phyloP scores from a whole-genome alignment of 2,888 invertebrate species.

The Drosophila diplacantha region DNA sequence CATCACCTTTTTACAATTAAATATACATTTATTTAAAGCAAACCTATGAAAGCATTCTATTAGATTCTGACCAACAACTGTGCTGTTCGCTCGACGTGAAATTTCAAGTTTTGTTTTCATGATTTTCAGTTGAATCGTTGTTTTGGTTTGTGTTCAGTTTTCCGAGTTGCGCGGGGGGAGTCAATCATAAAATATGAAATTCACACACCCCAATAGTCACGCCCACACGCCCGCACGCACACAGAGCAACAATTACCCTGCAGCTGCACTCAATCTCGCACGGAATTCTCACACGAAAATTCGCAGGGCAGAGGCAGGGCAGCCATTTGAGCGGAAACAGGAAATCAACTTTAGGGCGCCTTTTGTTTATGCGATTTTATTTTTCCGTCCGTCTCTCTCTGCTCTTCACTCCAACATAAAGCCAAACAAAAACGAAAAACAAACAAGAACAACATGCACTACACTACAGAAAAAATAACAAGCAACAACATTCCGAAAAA shows the following conservation, averaged over 20 bases:
- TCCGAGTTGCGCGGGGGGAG: slow-evolving; percentile 32
- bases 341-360: slow-evolving; percentile 69
- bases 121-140: slow-evolving; percentile 14
- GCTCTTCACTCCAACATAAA: slow-evolving; percentile 2
- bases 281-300: slow-evolving; percentile 64
- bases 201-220: slow-evolving; percentile 45
- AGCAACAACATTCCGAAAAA: slow-evolving; percentile 41
- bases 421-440: neutral
- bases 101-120: slow-evolving; percentile 7
- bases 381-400: slow-evolving; percentile 7
- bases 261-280: slow-evolving; percentile 55
- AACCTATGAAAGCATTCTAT: neutral
- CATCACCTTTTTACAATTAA: too few species aligned
- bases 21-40: neutral
- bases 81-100: neutral
- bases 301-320: slow-evolving; percentile 2
- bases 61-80: neutral
- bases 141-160: slow-evolving; percentile 10
- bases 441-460: slow-evolving; percentile 37
- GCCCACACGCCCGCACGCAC: slow-evolving; percentile 21
- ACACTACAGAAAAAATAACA: slow-evolving; percentile 13
- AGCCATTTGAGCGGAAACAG: slow-evolving; percentile 69
- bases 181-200: slow-evolving; percentile 69
- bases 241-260: slow-evolving; percentile 51
- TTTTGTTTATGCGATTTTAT: slow-evolving; percentile 64